phyloP scores from a whole-genome alignment of 2,888 invertebrate species.

The Junonia oenone region DNA sequence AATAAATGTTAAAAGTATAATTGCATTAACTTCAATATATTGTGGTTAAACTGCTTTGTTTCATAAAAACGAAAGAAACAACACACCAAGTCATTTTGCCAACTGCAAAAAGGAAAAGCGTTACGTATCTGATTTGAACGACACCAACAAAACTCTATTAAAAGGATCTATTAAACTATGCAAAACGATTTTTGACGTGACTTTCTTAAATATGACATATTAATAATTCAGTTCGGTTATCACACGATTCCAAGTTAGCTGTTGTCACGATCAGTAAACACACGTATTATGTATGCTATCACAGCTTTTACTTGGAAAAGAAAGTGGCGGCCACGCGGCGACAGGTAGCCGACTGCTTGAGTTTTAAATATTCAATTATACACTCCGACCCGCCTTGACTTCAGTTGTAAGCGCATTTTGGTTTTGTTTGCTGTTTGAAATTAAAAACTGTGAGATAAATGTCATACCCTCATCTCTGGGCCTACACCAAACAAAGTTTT shows the following conservation, averaged over 20 bases:
- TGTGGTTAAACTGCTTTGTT: too few species aligned
- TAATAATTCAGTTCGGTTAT: constrained; percentile 27
- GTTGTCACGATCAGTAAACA: constrained; percentile 32
- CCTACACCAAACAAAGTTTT: too few species aligned
- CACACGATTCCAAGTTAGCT: constrained; percentile 20
- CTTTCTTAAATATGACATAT: constrained; percentile 18
- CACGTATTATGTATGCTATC: constrained; percentile 30
- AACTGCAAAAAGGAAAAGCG: too few species aligned
- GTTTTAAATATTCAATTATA: constrained; percentile 22
- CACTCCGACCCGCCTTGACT: background rate
- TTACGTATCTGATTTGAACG: too few species aligned
- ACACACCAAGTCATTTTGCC: too few species aligned
- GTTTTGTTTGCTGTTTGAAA: too few species aligned
- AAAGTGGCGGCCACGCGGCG: constrained; percentile 30
- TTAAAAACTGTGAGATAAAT: too few species aligned
- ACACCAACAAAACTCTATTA: too few species aligned
- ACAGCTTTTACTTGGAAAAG: constrained; percentile 31
- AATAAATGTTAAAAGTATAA: background rate
- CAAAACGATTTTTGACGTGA: background rate
- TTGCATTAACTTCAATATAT: too few species aligned
- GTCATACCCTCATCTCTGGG: too few species aligned
- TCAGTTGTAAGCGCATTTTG: too few species aligned
- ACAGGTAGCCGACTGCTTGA: constrained; percentile 8
- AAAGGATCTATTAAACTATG: background rate
- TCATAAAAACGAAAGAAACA: too few species aligned